These are phyloP conservation scores for Poecilia picta DNA, from an alignment of 2,797 vertebrate species.

Conservation along the genomic window DNA sequence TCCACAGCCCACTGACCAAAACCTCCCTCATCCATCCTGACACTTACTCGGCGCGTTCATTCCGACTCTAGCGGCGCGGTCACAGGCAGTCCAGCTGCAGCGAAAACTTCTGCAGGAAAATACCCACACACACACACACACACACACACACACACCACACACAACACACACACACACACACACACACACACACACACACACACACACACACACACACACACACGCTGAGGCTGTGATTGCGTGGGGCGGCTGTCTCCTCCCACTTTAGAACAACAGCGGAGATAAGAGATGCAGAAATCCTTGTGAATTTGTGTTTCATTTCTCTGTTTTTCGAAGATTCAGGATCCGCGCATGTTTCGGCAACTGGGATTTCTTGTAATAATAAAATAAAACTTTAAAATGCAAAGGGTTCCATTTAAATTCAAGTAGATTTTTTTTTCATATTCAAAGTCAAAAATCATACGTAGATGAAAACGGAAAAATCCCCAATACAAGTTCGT, in stretches of 20 bases:
- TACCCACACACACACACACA: background rate
- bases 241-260: slow-evolving; percentile 47
- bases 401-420: background rate
- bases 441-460: background rate
- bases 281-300: background rate
- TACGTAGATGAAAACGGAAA: background rate
- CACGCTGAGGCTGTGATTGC: slow-evolving; percentile 24
- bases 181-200: background rate
- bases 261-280: slow-evolving; percentile 19
- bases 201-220: no score
- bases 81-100: slow-evolving; percentile 50
- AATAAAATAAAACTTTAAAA: background rate
- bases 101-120: slow-evolving; percentile 40
- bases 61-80: slow-evolving; percentile 18
- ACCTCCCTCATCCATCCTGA: slow-evolving; percentile 56
- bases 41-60: slow-evolving; percentile 53
- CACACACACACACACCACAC: background rate
- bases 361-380: background rate
- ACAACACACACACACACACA: background rate
- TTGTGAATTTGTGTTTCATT: background rate
- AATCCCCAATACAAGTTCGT: background rate
- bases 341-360: background rate
- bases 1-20: slow-evolving; percentile 27
- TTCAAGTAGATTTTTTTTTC: background rate
- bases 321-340: background rate